Percentiles rank a stretch among this genome's conserved stretches.
Conservation (phyloP, 2,888 invertebrate species). For the Archips crataeganus region DNA sequence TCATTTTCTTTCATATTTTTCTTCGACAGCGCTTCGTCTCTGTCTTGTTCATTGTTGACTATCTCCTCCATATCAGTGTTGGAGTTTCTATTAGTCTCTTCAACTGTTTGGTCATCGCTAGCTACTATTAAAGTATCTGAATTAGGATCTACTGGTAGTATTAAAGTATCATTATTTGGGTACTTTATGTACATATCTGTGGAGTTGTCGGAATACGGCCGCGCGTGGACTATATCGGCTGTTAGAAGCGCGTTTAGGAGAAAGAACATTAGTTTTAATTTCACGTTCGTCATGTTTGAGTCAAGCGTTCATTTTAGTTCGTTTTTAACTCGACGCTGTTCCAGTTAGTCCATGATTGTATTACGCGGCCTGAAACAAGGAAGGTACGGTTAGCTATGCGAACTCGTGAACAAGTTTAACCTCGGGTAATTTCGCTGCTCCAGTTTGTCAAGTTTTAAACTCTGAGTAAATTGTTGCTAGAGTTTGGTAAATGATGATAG, state of each 20-base stretch:
- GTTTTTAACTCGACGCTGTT: conserved; percentile 16
- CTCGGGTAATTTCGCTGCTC: conserved; percentile 2
- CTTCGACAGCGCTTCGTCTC: conserved; percentile 71
- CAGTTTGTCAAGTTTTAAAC: conserved; percentile 25
- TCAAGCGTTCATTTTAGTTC: conserved; percentile 58
- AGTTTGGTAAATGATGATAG: conserved; percentile 14
- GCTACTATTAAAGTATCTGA: conserved; percentile 78
- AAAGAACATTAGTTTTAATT: conserved; percentile 80
- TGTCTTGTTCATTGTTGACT: conserved; percentile 72
- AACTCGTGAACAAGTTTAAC: conserved; percentile 16
- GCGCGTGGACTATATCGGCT: conserved; percentile 71
- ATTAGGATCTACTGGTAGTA: conserved; percentile 72
- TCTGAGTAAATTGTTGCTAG: conserved; percentile 14
- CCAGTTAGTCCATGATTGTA: conserved; percentile 17
- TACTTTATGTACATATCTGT: conserved; percentile 67
- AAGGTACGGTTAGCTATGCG: conserved; percentile 30
- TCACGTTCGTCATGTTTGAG: conserved; percentile 77
- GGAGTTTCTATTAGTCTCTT: conserved; percentile 68
- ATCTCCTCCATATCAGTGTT: conserved; percentile 73
- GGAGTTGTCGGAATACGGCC: conserved; percentile 68
- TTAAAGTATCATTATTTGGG: conserved; percentile 68
- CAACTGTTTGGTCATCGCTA: conserved; percentile 63
- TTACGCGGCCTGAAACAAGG: conserved; percentile 24
- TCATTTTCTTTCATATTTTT: conserved; percentile 59
- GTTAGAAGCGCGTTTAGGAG: conserved; percentile 72